A percentile compares a stretch with the other conserved stretches of the same genome.
Conservation (phyloP, 2,888 invertebrate genomes). For the Cenopis cana region DNA sequence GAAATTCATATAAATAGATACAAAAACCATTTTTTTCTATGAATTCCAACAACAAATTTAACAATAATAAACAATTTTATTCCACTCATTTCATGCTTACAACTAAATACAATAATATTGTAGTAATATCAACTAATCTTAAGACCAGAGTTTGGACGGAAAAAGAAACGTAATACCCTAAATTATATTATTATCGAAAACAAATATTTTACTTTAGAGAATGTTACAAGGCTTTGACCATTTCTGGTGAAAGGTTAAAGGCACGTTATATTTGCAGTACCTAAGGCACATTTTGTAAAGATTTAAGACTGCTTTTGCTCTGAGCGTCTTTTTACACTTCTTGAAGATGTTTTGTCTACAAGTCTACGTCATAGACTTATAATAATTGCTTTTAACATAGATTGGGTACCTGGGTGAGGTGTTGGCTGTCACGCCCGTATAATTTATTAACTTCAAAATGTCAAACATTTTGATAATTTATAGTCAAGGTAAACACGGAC, state of each 20-base stretch:
- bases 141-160: constrained; percentile 79
- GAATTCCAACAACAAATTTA: constrained; percentile 46
- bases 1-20: constrained; percentile 24
- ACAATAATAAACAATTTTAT: constrained; percentile 51
- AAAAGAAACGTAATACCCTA: constrained; percentile 52
- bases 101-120: constrained; percentile 50
- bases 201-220: constrained; percentile 12
- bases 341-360: no score
- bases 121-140: constrained; percentile 44
- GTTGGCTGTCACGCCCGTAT: no score
- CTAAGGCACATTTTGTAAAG: constrained; percentile 46
- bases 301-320: not conserved
- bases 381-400: no score
- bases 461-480: no score
- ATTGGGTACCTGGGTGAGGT: no score
- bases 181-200: constrained; percentile 33
- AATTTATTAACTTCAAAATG: no score
- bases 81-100: constrained; percentile 49
- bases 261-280: constrained; percentile 42
- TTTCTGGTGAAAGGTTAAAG: constrained; percentile 37
- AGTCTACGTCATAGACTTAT: no score
- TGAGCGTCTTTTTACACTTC: not conserved
- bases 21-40: constrained; percentile 27
- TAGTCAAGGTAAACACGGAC: no score
- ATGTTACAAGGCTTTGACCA: constrained; percentile 19